A percentile compares a stretch with the other conserved stretches of the same genome.
Conservation (phyloP, 1,140 invertebrate genomes). For the Heliconius himera region DNA sequence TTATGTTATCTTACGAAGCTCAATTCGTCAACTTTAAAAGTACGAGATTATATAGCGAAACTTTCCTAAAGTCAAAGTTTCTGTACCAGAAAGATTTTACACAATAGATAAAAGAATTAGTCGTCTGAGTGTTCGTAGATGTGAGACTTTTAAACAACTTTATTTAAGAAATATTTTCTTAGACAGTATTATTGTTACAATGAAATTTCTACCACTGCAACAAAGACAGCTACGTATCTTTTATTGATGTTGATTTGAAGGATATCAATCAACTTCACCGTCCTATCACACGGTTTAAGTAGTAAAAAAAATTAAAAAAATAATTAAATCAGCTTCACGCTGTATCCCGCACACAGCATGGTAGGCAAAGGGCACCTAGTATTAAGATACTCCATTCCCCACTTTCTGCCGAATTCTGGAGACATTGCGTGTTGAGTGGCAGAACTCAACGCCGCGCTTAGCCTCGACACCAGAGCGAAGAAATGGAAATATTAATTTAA, state of each 20-base stretch:
- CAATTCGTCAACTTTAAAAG: constrained; percentile 38
- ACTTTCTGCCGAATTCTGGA: no score
- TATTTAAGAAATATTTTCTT: constrained; percentile 15
- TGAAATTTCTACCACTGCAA: not conserved
- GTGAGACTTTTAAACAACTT: constrained; percentile 18
- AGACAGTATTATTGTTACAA: not conserved
- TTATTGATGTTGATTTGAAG: not conserved
- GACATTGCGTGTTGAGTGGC: no score
- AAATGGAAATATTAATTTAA: no score
- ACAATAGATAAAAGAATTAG: constrained; percentile 35
- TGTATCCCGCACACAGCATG: no score
- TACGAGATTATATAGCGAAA: constrained; percentile 39
- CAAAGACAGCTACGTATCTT: not conserved
- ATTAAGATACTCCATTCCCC: no score
- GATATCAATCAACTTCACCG: not conserved
- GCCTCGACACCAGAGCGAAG: no score
- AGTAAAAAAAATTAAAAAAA: no score
- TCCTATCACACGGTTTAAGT: no score
- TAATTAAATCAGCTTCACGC: no score
- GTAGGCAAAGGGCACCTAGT: no score
- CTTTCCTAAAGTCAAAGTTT: constrained; percentile 39
- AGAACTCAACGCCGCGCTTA: no score
- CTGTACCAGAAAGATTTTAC: constrained; percentile 37
- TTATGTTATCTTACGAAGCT: constrained; percentile 24
- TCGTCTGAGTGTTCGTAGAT: constrained; percentile 28